Conservation (phyloP, 2,888 invertebrate genomes). For the Argynnis bischoffii region DNA sequence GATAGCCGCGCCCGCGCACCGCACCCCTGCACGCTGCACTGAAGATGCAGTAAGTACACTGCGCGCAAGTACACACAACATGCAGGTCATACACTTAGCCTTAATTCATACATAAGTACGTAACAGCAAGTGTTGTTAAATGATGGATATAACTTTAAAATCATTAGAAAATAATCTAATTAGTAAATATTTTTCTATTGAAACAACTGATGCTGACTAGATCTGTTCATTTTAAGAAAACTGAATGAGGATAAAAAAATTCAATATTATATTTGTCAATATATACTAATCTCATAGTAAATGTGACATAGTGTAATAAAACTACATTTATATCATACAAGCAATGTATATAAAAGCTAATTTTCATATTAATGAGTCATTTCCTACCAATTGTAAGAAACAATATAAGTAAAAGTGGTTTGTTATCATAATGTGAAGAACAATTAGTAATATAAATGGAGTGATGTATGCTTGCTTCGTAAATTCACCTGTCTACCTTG, state of each 20-base stretch:
- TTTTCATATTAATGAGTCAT: background rate
- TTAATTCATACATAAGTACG: too few relatives aligned
- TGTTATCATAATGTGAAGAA: constrained; percentile 4
- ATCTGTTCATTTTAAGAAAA: too few relatives aligned
- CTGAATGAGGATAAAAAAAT: background rate
- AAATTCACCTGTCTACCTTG: too few relatives aligned
- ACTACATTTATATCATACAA: background rate
- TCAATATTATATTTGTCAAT: background rate
- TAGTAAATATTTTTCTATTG: too few relatives aligned
- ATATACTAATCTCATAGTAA: background rate
- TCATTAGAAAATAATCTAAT: too few relatives aligned
- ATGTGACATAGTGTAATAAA: background rate
- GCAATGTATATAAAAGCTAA: background rate
- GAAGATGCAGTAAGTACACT: background rate
- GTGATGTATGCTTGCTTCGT: too few relatives aligned
- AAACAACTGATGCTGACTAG: too few relatives aligned
- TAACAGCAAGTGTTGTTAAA: too few relatives aligned
- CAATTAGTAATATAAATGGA: background rate
- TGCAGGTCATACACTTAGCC: background rate
- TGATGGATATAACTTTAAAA: too few relatives aligned
- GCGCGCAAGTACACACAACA: too few relatives aligned
- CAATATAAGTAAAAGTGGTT: background rate
- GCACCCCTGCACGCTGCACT: background rate
- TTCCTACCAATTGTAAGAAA: background rate
- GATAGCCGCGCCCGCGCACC: background rate